Conservation (phyloP, 2,888 invertebrate genomes). For the Scaptodrosophila latifasciaeformis region DNA sequence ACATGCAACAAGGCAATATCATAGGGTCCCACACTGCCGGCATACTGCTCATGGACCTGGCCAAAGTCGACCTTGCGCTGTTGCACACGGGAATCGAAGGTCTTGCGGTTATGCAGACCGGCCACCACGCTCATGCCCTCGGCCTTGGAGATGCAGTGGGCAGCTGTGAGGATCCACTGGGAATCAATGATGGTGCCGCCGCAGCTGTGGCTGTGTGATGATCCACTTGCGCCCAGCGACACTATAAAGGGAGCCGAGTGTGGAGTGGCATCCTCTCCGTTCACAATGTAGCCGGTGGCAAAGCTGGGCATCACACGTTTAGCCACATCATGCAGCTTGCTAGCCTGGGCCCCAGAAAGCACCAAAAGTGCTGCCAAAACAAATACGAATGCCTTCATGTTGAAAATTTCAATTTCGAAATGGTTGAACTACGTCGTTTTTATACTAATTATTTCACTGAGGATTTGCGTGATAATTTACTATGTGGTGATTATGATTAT, state of each 20-base stretch:
- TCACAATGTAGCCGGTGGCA: slow-evolving; percentile 65
- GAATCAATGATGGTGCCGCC: slow-evolving; percentile 75
- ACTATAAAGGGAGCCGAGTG: slow-evolving; percentile 75
- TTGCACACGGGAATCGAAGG: slow-evolving; percentile 56
- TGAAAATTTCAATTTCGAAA: too few species aligned
- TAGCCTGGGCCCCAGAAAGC: slow-evolving; percentile 56
- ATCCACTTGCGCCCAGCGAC: slow-evolving; percentile 64
- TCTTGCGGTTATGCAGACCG: slow-evolving; percentile 72
- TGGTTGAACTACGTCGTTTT: too few species aligned
- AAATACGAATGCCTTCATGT: too few species aligned
- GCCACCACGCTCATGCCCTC: slow-evolving; percentile 70
- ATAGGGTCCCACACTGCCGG: slow-evolving; percentile 75
- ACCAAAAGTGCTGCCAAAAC: slow-evolving; percentile 46
- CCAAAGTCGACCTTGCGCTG: slow-evolving; percentile 59
- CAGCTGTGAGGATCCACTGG: slow-evolving; percentile 75
- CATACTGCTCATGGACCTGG: slow-evolving; percentile 65
- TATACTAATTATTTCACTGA: too few species aligned
- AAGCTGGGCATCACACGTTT: slow-evolving; percentile 58
- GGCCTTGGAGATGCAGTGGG: slow-evolving; percentile 65
- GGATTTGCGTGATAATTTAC: too few species aligned
- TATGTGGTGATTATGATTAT: too few species aligned
- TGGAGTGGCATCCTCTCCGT: slow-evolving; percentile 70
- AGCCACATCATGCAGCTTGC: slow-evolving; percentile 35
- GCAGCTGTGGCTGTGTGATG: slow-evolving; percentile 72
- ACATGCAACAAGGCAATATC: slow-evolving; percentile 77